phyloP scores from a whole-genome alignment of 2,797 vertebrate species.

The Podargus strigoides region DNA sequence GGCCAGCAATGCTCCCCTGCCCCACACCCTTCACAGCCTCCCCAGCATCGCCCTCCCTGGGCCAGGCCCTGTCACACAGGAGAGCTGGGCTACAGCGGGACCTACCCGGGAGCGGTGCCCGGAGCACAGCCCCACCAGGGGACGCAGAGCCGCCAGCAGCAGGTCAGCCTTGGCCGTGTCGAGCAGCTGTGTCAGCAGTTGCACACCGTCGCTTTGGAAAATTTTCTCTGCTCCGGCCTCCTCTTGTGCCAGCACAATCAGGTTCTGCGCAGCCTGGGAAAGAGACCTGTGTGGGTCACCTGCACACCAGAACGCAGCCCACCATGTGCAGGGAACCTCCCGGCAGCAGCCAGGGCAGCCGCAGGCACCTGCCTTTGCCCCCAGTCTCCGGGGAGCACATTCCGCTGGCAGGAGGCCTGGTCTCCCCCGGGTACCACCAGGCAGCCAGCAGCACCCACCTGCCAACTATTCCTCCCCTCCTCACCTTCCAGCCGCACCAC shows the following conservation, averaged over 20 bases:
- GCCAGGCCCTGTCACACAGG: too few species aligned
- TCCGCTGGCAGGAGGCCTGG: fast-evolving
- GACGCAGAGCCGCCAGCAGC: conserved; percentile 88
- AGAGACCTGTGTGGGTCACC: background rate
- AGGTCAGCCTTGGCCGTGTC: conserved; percentile 84
- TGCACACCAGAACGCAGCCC: background rate
- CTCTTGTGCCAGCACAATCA: conserved; percentile 93
- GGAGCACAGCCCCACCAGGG: conserved; percentile 89
- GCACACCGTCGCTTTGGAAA: conserved; percentile 90
- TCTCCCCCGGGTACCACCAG: background rate
- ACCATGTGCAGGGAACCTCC: fast-evolving
- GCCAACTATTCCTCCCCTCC: background rate
- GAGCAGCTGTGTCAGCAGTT: conserved; percentile 84
- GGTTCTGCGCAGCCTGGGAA: conserved; percentile 91
- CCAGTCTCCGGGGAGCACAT: fast-evolving
- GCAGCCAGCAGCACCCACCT: too few species aligned
- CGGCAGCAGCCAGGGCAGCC: background rate
- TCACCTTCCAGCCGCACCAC: background rate
- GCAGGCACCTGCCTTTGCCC: background rate
- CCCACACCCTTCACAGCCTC: background rate
- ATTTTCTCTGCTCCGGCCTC: conserved; percentile 95
- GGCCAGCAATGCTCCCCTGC: background rate
- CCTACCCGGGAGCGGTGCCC: conserved; percentile 93
- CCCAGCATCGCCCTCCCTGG: fast-evolving
- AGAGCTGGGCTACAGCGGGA: fast-evolving